Evolutionary conservation across 2,797 vertebrate genomes (phyloP), one percentile per base, ranked within the genome.

Genomic region (Gymnocypris eckloni): DNA sequence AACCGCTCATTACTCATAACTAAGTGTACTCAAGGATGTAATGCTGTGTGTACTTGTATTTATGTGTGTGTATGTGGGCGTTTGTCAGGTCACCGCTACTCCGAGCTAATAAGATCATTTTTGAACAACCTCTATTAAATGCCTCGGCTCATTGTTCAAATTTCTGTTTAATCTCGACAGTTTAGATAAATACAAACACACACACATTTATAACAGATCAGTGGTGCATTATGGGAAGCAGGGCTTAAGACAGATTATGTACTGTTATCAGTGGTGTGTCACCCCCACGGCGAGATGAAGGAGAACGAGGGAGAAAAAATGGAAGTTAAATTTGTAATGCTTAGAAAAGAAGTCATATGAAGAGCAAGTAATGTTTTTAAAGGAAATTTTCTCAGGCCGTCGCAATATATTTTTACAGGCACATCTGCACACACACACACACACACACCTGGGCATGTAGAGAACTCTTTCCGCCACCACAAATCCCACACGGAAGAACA

Each of bases 401-500:
- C n/a, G 4, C 52, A 33, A 33, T 82, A 28, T 73, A 73, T 39
- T 82, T 73, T 82, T 11, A 56, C 61, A 59, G 37, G 64, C 79
- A 16, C 25, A 64, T 76, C 64, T 33, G 22, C 72, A 33, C 28
- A 33, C 28, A 33, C 76, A 78, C 70, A 66, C 15, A 28, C 76
- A 83, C 81, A 89, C 81, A 61, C 67, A 87, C 89, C 98, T 99
- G 56, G 98, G 98, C 97, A 99, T 99, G 95, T 99, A 99, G 90
- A 99, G 97, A 88, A 99, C 96, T 91, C 98, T 95, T 92, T 99
- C 98, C 0, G 98, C 98, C 93, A 99, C 97, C 82, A 99, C 98
- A 91, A 99, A 99, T 87, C 98, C 98, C 93, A 99, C 98, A 87
- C 96, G 96, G 95, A 99, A 99, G 96, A 99, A 99, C 84, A 99